phyloP scores from a whole-genome alignment of 2,113 vertebrate genomes.

The Mirza zaza region DNA sequence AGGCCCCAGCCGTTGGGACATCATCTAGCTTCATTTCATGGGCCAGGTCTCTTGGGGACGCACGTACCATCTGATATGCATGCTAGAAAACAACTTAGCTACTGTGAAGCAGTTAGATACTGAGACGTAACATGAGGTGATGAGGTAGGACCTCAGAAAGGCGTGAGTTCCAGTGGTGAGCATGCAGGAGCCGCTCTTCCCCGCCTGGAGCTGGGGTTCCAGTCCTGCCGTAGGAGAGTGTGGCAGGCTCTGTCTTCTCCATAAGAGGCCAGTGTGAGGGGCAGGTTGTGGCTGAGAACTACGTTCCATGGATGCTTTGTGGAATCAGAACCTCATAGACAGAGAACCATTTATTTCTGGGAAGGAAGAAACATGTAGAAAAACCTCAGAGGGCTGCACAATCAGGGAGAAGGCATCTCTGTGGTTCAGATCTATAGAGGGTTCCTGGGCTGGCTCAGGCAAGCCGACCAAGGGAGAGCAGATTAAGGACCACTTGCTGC shows the following conservation, averaged over 20 bases:
- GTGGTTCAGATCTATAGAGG: neutral
- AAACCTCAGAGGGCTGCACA: neutral
- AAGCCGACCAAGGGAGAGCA: fast-evolving
- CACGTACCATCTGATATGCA: neutral
- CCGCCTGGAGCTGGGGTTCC: neutral
- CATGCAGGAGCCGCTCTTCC: neutral
- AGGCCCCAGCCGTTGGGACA: neutral
- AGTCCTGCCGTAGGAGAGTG: neutral
- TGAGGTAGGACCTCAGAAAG: neutral
- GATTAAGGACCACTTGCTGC: neutral
- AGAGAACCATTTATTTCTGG: neutral
- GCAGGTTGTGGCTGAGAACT: neutral
- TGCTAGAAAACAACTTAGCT: neutral
- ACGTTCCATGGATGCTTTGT: fast-evolving
- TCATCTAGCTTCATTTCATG: neutral
- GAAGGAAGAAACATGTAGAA: neutral
- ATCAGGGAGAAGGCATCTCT: neutral
- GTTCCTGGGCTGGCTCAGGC: neutral
- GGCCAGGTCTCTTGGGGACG: neutral
- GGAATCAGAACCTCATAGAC: neutral
- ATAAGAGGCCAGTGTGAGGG: neutral
- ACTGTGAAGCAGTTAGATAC: neutral
- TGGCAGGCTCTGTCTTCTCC: neutral
- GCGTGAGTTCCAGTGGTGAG: neutral
- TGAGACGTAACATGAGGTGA: neutral